phyloP scores from a whole-genome alignment of 2,888 invertebrate genomes.

The Leptinotarsa juncta region DNA sequence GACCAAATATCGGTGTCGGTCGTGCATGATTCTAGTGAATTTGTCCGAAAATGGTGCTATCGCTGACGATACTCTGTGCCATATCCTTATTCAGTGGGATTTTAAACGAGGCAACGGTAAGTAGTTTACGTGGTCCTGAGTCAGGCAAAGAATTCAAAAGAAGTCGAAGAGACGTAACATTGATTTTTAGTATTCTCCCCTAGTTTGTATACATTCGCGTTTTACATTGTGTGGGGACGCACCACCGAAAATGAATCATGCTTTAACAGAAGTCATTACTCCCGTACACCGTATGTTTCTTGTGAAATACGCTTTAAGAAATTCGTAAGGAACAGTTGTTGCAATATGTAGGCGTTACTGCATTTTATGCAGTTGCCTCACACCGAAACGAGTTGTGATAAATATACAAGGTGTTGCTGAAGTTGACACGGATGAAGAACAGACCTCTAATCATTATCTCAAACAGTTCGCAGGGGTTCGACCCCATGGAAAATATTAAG shows the following conservation, averaged over 20 bases:
- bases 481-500: no score
- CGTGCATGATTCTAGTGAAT: slow-evolving; percentile 57
- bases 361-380: background rate
- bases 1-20: slow-evolving; percentile 57
- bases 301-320: background rate
- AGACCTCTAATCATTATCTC: background rate
- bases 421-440: background rate
- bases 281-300: background rate
- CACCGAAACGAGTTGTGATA: background rate
- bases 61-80: slow-evolving; percentile 72
- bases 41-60: slow-evolving; percentile 70
- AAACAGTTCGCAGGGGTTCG: no score
- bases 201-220: slow-evolving; percentile 50
- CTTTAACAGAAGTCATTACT: background rate
- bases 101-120: slow-evolving; percentile 71
- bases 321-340: background rate
- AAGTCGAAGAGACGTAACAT: slow-evolving; percentile 44
- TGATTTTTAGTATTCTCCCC: slow-evolving; percentile 55
- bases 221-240: slow-evolving; percentile 1
- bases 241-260: slow-evolving; percentile 6
- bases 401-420: background rate
- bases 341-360: slow-evolving; percentile 6
- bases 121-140: slow-evolving; percentile 37
- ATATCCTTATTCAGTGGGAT: slow-evolving; percentile 72
- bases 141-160: background rate